Conservation (phyloP, 2,113 vertebrate species). For the Aphelocoma coerulescens region DNA sequence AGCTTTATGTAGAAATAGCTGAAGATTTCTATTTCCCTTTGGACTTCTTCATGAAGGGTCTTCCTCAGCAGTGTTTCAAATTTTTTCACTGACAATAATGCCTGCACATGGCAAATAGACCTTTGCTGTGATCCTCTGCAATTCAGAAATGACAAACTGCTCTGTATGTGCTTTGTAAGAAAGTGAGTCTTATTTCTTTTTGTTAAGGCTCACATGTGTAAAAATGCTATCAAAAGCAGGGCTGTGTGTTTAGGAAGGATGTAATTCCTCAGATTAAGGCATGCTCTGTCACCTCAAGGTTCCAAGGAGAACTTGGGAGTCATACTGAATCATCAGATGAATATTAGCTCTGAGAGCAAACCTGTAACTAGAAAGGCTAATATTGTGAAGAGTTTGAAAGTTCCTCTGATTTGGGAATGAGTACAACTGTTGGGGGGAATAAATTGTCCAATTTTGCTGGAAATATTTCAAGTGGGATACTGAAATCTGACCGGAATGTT, state of each 20-base stretch:
- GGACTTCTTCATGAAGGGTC: not conserved
- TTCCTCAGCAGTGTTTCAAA: not conserved
- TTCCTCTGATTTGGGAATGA: not conserved
- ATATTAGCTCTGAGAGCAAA: not conserved
- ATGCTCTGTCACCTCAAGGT: not conserved
- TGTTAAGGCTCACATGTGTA: not conserved
- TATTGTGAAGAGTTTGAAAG: not conserved
- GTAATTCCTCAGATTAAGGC: not conserved
- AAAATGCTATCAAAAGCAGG: not conserved
- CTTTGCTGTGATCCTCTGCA: not conserved
- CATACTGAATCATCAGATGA: not conserved
- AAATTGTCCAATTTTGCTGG: not conserved
- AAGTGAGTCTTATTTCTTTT: not conserved
- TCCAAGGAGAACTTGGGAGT: not conserved
- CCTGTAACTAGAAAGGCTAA: not conserved
- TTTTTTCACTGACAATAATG: not conserved
- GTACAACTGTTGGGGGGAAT: not conserved
- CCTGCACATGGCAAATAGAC: not conserved
- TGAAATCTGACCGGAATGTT: not conserved
- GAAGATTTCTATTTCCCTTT: not conserved
- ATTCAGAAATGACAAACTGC: not conserved
- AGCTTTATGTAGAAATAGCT: not conserved
- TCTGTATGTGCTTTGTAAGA: not conserved
- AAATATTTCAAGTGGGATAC: not conserved
- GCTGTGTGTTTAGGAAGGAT: not conserved